These are phyloP conservation scores for Hylaeus volcanicus DNA, from an alignment of 1,140 invertebrate species.

Conservation along the genomic window DNA sequence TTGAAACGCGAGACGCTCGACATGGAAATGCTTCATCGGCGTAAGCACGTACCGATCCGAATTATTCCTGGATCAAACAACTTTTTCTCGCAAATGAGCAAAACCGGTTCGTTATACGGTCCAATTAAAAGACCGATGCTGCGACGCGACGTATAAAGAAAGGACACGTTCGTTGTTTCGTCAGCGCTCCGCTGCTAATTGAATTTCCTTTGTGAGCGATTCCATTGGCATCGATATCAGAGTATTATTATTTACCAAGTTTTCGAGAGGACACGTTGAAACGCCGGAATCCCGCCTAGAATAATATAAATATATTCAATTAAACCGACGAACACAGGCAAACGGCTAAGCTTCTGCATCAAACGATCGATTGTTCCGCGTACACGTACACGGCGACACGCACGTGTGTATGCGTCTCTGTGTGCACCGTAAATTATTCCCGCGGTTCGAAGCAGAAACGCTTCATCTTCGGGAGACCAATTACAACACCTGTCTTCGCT, in stretches of 20 bases:
- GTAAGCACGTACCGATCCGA: too few relatives aligned
- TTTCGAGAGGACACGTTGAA: conserved; percentile 10
- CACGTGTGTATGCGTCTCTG: background rate
- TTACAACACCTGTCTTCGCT: conserved; percentile 14
- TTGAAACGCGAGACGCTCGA: too few relatives aligned
- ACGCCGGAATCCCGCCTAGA: conserved; percentile 11
- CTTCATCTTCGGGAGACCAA: conserved; percentile 21
- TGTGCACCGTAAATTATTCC: conserved; percentile 30
- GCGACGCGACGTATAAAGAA: conserved; percentile 17
- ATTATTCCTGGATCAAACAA: too few relatives aligned
- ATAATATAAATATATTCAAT: conserved; percentile 55
- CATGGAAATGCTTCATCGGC: too few relatives aligned
- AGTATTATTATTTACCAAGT: conserved; percentile 14
- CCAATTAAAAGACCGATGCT: conserved; percentile 31
- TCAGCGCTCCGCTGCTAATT: conserved; percentile 41
- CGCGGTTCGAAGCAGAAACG: background rate
- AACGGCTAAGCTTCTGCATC: conserved; percentile 19
- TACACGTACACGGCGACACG: background rate
- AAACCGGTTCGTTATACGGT: conserved; percentile 13
- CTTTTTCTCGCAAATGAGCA: conserved; percentile 1
- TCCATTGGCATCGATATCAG: conserved; percentile 25
- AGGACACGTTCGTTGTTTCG: conserved; percentile 7
- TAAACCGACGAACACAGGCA: background rate
- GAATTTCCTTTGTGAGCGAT: conserved; percentile 54
- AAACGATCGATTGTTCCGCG: conserved; percentile 27